Percentiles rank a stretch among this genome's conserved stretches.
These are phyloP conservation scores for Scaptomyza cyrtandrae DNA, from an alignment of 2,888 invertebrate genomes.

Conservation along the genomic window DNA sequence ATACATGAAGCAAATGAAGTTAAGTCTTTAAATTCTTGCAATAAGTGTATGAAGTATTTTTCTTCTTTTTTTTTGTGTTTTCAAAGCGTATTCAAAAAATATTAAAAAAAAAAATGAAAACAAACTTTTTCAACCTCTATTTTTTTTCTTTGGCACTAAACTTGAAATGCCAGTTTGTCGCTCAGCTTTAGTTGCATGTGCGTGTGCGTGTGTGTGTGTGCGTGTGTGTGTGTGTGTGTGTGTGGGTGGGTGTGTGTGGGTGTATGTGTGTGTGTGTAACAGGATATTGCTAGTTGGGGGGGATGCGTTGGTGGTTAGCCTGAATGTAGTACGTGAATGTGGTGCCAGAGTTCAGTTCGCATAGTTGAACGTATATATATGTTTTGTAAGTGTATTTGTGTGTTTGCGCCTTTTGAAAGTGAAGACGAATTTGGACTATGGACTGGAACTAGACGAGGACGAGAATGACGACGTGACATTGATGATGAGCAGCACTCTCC, in stretches of 20 bases:
- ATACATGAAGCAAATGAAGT: too few relatives aligned
- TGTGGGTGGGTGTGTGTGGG: too few relatives aligned
- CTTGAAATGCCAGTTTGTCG: conserved; percentile 67
- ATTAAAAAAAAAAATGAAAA: neutral
- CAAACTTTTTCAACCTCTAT: neutral
- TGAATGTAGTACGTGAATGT: conserved; percentile 36
- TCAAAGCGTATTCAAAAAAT: neutral
- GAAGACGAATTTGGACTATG: conserved; percentile 22
- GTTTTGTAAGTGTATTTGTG: too few relatives aligned
- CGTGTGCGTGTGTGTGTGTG: neutral
- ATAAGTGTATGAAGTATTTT: too few relatives aligned
- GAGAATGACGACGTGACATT: conserved; percentile 16
- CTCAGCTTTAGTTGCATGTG: conserved; percentile 14
- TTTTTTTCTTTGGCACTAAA: conserved; percentile 45
- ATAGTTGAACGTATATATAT: conserved; percentile 43
- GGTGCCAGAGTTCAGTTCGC: conserved; percentile 24
- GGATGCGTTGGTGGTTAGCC: conserved; percentile 3
- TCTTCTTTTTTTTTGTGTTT: neutral
- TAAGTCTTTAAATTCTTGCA: neutral
- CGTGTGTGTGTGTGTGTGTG: neutral
- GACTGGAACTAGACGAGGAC: too few relatives aligned
- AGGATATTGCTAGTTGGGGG: conserved; percentile 2
- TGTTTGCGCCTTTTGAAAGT: conserved; percentile 23
- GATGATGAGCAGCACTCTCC: conserved; percentile 43
- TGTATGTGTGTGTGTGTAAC: neutral